Base-by-base conservation (phyloP, 2,113 vertebrate genomes). In the Cinclus cinclus region DNA sequence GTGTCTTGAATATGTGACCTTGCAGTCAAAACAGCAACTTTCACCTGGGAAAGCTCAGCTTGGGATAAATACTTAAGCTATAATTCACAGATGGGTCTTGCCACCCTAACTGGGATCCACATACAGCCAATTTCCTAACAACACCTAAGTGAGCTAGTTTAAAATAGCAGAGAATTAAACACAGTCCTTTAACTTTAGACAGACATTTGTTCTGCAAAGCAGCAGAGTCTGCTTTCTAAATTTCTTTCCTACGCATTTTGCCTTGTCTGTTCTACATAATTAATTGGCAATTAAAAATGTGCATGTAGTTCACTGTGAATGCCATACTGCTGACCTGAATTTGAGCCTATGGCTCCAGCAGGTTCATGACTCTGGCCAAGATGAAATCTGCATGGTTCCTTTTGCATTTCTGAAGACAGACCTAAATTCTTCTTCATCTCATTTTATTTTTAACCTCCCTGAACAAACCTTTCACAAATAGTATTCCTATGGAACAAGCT, bases 291-390 rank as follows among this genome's bases (percentile, higher is more conserved):
- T 42, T 83, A 53, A 83, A 86, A 46, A 59, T 62, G 46, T 76
- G 52, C 42, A 50, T 41, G 71, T 33, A 53, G 59, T 60, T 78
- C 79, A 86, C 10, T 60, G n/a, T 83, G 55, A 74, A 46, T 62
- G 59, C 41, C 59, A 80, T 23, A 28, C n/a, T 65, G 69, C 64
- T 96, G 89, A 93, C 89, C 74, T 87, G 67, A 87, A 93, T 87
- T 87, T 47, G 53, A 91, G 83, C 64, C 46, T 56, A 13, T 22
- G 44, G 81, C 53, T 78, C 63, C 50, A 62, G 73, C 35, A 77
- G 67, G 35, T 83, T 76, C 88, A 75, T 53, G 6, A 42, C 27
- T 89, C 62, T 33, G 22, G 62, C 64, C 62, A 89, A 64, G 35
- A 80, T 63, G 53, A 94, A 91, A 93, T 49, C 55, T 89, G 53